Base-by-base conservation (phyloP, 2,797 vertebrate species). In the Lepilemur septentrionalis region DNA sequence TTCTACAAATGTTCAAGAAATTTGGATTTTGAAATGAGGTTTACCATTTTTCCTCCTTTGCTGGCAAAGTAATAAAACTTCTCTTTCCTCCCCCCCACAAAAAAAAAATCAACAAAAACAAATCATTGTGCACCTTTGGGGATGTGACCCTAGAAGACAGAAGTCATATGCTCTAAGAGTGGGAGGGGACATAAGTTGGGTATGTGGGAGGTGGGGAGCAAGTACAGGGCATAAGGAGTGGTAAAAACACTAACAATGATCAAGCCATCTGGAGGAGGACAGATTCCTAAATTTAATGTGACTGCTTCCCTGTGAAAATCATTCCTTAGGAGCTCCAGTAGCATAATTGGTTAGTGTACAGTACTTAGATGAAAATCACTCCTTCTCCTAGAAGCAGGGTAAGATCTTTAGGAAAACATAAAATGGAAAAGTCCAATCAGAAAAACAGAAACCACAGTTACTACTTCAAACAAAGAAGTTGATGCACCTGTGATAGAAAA, bases 371-470 rank as follows among this genome's bases (percentile, higher is more conserved):
- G 59, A 96, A 90, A 85, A 92, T 75, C 69, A 89, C 67, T 81
- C 20, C 17, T 89, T 72, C 13, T 63, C 46, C 23, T 48, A 7
- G 32, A 79, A 88, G 63, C 12, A 89, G n/a, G 15, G 20, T 8
- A 91, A 94, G 30, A 73, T 20, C 3, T 8, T 95, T 84, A 89
- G 18, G 30, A 84, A 95, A 96, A 76, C 0, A 75, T 72, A 63
- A 97, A 92, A 88, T 70, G 30, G 63, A 91, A n/a, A 84, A 79
- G 30, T 85, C 22, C 55, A 91, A 78, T 22, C 23, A 89, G 59
- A 75, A 91, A 93, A 97, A 73, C 4, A 75, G 32, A 93, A 97
- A 67, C 10, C 22, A 65, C 46, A 84, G 7, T 76, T 15, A 75
- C 41, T 80, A 86, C 23, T 89, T 94, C 48, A 67, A 93, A 86